phyloP scores from a whole-genome alignment of 2,888 invertebrate genomes.

The Cantharis nigra region DNA sequence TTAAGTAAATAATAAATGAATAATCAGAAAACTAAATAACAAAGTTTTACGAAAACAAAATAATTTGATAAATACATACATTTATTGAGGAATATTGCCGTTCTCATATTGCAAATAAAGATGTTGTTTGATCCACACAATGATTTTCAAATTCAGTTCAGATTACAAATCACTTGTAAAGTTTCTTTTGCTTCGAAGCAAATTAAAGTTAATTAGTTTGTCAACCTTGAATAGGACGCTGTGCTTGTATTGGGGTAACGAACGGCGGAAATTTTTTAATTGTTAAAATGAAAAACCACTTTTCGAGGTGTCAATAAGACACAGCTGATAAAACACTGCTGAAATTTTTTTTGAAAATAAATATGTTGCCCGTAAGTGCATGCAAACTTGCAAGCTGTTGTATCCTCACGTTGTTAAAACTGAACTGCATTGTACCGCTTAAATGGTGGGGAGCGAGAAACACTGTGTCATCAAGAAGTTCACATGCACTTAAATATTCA shows the following conservation, averaged over 20 bases:
- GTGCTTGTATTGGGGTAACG: neutral
- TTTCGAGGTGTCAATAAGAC: neutral
- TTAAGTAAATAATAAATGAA: neutral
- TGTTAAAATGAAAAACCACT: neutral
- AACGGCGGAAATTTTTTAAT: neutral
- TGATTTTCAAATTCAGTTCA: neutral
- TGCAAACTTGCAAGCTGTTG: neutral
- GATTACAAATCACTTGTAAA: neutral
- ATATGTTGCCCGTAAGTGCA: neutral
- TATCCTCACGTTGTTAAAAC: neutral
- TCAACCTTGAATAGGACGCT: neutral
- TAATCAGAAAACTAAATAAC: neutral
- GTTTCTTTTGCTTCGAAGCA: neutral
- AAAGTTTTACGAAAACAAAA: no score
- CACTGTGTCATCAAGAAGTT: neutral
- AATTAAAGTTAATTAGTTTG: neutral
- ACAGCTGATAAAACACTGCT: neutral
- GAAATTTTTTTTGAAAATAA: neutral
- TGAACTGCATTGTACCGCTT: neutral
- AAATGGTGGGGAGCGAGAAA: neutral
- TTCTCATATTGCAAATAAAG: constrained; percentile 7
- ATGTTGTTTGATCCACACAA: neutral
- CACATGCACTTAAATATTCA: neutral
- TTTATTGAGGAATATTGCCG: constrained; percentile 1
- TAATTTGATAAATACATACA: neutral